Conservation (phyloP, 1,140 invertebrate species). For the Drosophila busckii region DNA sequence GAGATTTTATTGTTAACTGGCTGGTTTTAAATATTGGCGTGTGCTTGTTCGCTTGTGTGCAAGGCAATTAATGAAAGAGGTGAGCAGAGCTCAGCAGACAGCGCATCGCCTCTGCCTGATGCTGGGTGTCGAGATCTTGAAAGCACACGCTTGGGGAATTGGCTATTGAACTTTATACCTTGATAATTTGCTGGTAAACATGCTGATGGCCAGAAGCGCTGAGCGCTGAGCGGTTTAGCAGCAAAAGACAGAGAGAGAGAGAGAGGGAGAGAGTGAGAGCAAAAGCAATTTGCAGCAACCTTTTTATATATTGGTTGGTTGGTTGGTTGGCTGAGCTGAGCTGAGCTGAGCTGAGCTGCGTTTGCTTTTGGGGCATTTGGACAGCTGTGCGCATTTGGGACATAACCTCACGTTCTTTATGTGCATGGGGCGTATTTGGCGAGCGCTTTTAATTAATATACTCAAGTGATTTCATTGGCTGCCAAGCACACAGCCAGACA, state of each 20-base stretch:
- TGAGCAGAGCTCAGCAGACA: slow-evolving; percentile 8
- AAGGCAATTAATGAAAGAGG: slow-evolving; percentile 48
- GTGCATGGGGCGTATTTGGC: slow-evolving; percentile 34
- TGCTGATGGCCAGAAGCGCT: neutral
- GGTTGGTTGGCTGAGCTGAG: too few relatives aligned
- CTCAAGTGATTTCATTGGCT: slow-evolving; percentile 69
- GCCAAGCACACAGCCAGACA: slow-evolving; percentile 3
- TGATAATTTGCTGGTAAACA: slow-evolving; percentile 32
- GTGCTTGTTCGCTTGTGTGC: slow-evolving; percentile 13
- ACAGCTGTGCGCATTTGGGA: slow-evolving; percentile 20
- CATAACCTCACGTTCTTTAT: too few relatives aligned
- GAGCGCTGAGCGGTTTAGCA: too few relatives aligned
- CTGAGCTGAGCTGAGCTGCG: too few relatives aligned
- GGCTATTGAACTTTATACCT: slow-evolving; percentile 39
- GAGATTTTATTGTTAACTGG: too few relatives aligned
- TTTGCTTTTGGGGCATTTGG: slow-evolving; percentile 25
- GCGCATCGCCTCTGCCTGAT: too few relatives aligned
- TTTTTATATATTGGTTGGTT: too few relatives aligned
- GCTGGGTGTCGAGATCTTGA: slow-evolving; percentile 30
- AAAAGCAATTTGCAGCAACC: too few relatives aligned
- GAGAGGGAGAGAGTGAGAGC: too few relatives aligned
- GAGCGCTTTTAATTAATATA: slow-evolving; percentile 74
- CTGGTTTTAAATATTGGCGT: too few relatives aligned
- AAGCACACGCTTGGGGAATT: slow-evolving; percentile 23
- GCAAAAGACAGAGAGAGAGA: too few relatives aligned